Conservation (phyloP, 2,113 vertebrate genomes). For the Ammodramus savannarum region DNA sequence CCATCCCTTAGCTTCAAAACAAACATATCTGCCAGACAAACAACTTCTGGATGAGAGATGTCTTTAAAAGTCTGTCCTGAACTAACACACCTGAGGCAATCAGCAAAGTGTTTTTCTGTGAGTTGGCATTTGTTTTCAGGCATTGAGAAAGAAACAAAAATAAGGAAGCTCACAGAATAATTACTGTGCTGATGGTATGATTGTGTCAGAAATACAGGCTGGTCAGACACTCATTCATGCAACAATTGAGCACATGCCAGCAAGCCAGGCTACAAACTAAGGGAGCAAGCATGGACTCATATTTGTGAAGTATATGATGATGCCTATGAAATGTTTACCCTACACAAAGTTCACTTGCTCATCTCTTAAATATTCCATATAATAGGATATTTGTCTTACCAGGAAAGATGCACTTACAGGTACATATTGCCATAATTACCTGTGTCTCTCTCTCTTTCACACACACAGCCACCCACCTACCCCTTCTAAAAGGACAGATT, state of each 20-base stretch:
- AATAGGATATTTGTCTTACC: not conserved
- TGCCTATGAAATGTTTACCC: not conserved
- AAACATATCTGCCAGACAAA: not conserved
- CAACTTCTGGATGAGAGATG: not conserved
- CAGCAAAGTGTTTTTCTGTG: not conserved
- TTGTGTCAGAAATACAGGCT: not conserved
- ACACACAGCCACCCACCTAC: too few relatives aligned
- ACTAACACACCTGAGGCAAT: not conserved
- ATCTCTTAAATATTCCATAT: not conserved
- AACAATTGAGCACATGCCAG: not conserved
- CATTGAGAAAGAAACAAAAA: not conserved
- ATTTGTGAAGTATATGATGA: not conserved
- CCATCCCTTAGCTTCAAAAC: not conserved
- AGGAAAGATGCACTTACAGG: not conserved
- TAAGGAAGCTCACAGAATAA: not conserved
- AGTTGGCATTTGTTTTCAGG: not conserved
- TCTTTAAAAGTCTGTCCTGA: not conserved
- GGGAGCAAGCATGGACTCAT: not conserved
- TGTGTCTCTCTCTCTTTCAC: too few relatives aligned
- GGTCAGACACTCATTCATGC: not conserved
- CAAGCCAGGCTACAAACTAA: not conserved
- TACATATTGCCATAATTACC: not conserved
- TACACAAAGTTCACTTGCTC: not conserved
- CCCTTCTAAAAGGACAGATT: not conserved
- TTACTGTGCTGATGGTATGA: not conserved